Conservation (phyloP, 2,888 invertebrate genomes). For the Ditylenchus weischeri region DNA sequence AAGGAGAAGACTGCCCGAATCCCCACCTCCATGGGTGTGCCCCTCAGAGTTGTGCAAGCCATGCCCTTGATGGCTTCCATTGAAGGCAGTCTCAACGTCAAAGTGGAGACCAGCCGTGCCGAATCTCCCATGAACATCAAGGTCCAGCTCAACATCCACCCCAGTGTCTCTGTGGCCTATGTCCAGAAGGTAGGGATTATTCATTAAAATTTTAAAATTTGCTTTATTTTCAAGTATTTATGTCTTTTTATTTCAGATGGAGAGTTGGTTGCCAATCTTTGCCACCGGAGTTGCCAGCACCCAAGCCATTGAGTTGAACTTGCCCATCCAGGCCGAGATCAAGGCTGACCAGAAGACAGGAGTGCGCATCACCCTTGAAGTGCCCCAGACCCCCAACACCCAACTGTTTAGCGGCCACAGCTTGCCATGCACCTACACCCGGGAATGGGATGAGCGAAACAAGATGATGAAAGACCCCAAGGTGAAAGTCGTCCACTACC, state of each 20-base stretch:
- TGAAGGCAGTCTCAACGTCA: too few relatives aligned
- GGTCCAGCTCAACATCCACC: too few relatives aligned
- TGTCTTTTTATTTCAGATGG: conserved; percentile 6
- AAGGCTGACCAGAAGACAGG: conserved; percentile 15
- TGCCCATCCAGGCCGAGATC: too few relatives aligned
- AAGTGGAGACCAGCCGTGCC: too few relatives aligned
- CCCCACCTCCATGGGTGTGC: too few relatives aligned
- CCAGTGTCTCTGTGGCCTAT: too few relatives aligned
- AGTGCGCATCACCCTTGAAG: conserved; percentile 25
- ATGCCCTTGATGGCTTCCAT: too few relatives aligned
- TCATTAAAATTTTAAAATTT: not conserved
- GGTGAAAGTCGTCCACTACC: conserved; percentile 28
- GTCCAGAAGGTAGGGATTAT: not conserved
- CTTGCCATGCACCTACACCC: conserved; percentile 38
- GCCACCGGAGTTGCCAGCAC: too few relatives aligned
- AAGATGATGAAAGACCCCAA: conserved; percentile 18
- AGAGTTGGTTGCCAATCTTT: conserved; percentile 32
- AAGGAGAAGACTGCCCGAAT: too few relatives aligned
- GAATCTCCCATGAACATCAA: too few relatives aligned
- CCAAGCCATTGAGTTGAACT: too few relatives aligned
- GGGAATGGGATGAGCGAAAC: conserved; percentile 11
- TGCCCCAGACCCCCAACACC: conserved; percentile 20
- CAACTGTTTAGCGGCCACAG: conserved; percentile 39
- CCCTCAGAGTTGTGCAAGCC: too few relatives aligned
- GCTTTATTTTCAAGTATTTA: not conserved